A percentile compares a stretch with the other conserved stretches of the same genome.
Conservation (phyloP, 2,888 invertebrate genomes). For the Lysandra coridon region DNA sequence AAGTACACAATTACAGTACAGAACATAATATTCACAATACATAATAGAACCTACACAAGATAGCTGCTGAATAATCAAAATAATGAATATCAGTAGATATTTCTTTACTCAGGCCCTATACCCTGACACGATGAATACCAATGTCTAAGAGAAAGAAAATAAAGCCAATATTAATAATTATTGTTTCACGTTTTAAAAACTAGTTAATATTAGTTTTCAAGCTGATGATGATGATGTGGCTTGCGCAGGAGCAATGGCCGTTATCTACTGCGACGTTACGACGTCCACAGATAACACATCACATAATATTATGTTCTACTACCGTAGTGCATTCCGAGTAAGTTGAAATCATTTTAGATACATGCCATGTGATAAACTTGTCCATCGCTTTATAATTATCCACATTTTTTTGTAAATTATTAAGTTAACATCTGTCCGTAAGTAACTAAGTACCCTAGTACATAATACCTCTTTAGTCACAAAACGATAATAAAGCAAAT, state of each 20-base stretch:
- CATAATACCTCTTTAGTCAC: too few species aligned
- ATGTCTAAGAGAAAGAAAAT: background rate
- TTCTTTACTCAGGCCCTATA: background rate
- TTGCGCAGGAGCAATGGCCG: slow-evolving; percentile 18
- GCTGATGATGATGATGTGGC: background rate
- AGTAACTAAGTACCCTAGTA: too few species aligned
- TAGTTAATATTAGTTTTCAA: background rate
- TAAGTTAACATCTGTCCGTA: too few species aligned
- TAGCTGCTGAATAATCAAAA: background rate
- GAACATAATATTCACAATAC: background rate
- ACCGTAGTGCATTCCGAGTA: background rate
- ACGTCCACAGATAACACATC: background rate
- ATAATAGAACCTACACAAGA: background rate
- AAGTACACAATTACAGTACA: background rate
- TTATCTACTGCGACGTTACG: background rate
- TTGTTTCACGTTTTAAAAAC: background rate
- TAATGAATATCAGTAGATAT: too few species aligned
- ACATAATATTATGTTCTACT: background rate
- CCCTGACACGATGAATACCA: background rate
- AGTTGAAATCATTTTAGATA: background rate
- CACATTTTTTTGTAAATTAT: too few species aligned
- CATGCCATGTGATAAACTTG: background rate
- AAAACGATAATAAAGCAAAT: too few species aligned
- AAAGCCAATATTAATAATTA: background rate
- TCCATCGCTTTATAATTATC: too few species aligned